Evolutionary conservation across 2,797 vertebrate species (phyloP).

Genomic region (Eurystomus glaucurus): DNA sequence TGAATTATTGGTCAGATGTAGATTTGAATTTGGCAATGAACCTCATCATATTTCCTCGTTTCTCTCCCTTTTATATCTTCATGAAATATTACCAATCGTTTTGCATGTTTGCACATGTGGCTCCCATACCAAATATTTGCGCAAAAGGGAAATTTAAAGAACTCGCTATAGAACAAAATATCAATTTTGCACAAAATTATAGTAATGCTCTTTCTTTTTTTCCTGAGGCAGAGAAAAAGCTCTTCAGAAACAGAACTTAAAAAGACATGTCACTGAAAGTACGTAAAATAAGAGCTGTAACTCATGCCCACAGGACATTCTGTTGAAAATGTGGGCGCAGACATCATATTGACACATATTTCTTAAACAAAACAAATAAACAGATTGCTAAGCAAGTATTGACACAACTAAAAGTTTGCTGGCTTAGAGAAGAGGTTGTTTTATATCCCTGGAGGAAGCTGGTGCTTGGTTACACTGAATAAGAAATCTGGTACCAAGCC

Average conservation of each 20-base stretch:
- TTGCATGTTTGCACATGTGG: rapidly evolving
- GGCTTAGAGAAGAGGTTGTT: background rate
- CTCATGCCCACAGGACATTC: background rate
- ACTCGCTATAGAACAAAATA: background rate
- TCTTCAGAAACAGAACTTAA: background rate
- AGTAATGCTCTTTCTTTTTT: background rate
- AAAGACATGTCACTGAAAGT: background rate
- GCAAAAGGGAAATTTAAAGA: background rate
- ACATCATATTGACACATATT: rapidly evolving
- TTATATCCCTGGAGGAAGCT: background rate
- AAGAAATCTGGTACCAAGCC: background rate
- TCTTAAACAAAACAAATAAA: background rate
- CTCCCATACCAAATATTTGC: background rate
- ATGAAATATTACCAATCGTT: background rate
- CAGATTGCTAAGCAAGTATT: background rate
- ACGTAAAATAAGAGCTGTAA: background rate
- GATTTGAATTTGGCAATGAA: background rate
- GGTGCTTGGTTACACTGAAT: background rate
- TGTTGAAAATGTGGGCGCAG: background rate
- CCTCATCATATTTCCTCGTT: rapidly evolving
- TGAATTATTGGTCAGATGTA: background rate
- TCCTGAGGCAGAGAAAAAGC: rapidly evolving
- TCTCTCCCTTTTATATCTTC: background rate
- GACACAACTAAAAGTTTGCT: background rate
- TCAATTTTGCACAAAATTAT: background rate